Evolutionary conservation across 2,113 vertebrate genomes (phyloP).

Genomic region (Ondatra zibethicus): DNA sequence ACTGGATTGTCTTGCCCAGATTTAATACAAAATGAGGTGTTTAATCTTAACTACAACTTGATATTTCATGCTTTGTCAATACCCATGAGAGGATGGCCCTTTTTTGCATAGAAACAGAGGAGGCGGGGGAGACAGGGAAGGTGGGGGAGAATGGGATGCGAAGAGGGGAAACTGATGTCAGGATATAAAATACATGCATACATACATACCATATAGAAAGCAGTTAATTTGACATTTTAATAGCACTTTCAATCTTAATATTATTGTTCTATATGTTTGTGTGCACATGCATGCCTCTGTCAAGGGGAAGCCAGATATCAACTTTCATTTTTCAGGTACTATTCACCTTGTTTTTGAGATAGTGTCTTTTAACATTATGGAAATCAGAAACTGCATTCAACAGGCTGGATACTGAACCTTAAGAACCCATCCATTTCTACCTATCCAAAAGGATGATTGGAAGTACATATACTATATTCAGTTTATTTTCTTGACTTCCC

Average conservation of each 20-base stretch:
- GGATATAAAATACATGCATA: neutral
- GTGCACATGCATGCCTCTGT: no score
- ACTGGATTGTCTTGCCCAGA: no score
- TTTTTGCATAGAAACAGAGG: no score
- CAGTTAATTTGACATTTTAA: neutral
- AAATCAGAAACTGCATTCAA: neutral
- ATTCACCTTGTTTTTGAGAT: neutral
- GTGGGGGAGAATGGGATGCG: fast-evolving
- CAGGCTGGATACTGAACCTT: neutral
- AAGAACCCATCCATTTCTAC: neutral
- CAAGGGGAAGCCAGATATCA: neutral
- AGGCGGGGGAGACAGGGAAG: fast-evolving
- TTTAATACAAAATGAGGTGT: no score
- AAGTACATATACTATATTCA: neutral
- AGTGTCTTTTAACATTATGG: neutral
- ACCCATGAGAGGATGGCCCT: no score
- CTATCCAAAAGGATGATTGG: neutral
- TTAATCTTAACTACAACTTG: no score
- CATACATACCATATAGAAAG: neutral
- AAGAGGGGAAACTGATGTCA: neutral
- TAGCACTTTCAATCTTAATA: neutral
- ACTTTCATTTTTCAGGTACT: neutral
- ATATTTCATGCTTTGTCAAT: no score
- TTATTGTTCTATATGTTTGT: neutral
- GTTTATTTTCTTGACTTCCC: neutral